phyloP scores from a whole-genome alignment of 2,113 vertebrate species.

The Strix aluco region DNA sequence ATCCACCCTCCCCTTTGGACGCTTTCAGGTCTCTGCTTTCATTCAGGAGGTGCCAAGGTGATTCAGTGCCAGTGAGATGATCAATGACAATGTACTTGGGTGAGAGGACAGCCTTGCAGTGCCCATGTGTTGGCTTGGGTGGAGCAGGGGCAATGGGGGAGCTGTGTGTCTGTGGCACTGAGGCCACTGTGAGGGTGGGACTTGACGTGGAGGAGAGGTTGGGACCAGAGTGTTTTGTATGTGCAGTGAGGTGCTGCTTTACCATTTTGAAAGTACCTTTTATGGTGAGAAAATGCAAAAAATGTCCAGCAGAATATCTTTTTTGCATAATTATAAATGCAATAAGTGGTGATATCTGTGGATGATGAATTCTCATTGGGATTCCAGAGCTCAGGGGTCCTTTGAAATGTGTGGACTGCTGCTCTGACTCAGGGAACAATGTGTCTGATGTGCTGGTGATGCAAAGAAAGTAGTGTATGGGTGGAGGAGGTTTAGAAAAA shows the following conservation, averaged over 20 bases:
- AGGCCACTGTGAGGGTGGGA: background rate
- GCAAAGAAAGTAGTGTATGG: background rate
- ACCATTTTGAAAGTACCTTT: background rate
- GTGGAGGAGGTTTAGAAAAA: background rate
- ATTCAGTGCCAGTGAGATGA: fast-evolving
- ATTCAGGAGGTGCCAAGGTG: background rate
- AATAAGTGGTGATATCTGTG: background rate
- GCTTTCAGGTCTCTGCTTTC: background rate
- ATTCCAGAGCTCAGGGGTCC: background rate
- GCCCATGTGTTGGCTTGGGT: background rate
- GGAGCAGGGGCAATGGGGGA: background rate
- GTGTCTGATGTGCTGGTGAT: background rate
- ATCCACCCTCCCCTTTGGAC: background rate
- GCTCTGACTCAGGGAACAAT: background rate
- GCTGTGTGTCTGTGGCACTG: background rate
- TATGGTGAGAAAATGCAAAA: background rate
- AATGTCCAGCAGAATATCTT: background rate
- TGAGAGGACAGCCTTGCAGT: background rate
- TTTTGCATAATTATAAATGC: background rate
- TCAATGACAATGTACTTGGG: fast-evolving
- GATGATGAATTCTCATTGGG: background rate
- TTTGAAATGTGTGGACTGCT: background rate
- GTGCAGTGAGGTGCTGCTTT: background rate
- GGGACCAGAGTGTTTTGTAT: background rate
- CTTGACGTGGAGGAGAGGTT: background rate